A percentile compares a stretch with the other conserved stretches of the same genome.
phyloP scores from a whole-genome alignment of 2,888 invertebrate species.

The Byasa hedistus region DNA sequence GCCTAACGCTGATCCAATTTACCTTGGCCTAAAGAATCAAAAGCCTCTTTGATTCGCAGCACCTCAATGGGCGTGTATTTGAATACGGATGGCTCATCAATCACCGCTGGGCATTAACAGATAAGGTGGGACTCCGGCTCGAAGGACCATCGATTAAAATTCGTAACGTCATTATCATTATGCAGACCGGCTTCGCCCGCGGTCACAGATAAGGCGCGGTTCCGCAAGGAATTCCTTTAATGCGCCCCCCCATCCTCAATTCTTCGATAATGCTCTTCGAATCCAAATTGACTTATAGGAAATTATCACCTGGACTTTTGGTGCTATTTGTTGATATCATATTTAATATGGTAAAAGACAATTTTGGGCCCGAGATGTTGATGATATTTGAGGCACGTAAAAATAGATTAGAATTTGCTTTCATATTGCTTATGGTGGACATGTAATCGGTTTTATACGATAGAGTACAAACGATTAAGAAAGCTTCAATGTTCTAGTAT shows the following conservation, averaged over 20 bases:
- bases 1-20: slow-evolving; percentile 22
- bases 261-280: slow-evolving; percentile 49
- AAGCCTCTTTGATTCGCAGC: slow-evolving; percentile 19
- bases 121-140: slow-evolving; percentile 24
- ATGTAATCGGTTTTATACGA: too few relatives aligned
- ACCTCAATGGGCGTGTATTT: slow-evolving; percentile 24
- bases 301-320: slow-evolving; percentile 8
- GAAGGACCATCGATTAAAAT: slow-evolving; percentile 28
- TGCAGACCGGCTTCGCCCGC: slow-evolving; percentile 21
- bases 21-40: slow-evolving; percentile 19
- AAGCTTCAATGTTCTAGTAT: too few relatives aligned
- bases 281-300: slow-evolving; percentile 15
- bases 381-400: too few relatives aligned
- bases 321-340: not conserved
- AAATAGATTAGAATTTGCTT: too few relatives aligned
- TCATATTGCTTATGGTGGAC: too few relatives aligned
- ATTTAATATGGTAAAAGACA: too few relatives aligned
- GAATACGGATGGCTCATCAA: slow-evolving; percentile 27
- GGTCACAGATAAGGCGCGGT: slow-evolving; percentile 36
- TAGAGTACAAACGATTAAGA: too few relatives aligned
- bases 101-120: slow-evolving; percentile 28
- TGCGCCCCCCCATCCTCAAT: slow-evolving; percentile 41
- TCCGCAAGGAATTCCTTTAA: slow-evolving; percentile 50
- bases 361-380: too few relatives aligned
- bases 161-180: slow-evolving; percentile 30